Conservation (phyloP, 2,113 vertebrate species). For the Pomatostomus ruficeps region DNA sequence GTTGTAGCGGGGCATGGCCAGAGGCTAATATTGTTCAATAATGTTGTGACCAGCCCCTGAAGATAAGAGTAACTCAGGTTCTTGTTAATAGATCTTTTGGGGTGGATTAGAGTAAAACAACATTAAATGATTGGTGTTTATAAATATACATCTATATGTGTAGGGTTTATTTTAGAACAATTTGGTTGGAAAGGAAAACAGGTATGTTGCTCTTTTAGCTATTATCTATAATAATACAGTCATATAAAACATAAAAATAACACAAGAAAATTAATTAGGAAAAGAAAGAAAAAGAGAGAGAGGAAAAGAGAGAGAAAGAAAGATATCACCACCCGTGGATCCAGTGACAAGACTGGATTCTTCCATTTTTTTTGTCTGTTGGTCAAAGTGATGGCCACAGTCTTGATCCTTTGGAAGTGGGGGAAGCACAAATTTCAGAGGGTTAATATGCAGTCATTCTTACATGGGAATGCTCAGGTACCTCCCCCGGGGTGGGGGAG, state of each 20-base stretch:
- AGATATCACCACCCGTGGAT: not conserved
- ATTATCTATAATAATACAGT: not conserved
- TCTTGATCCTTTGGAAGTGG: accelerated
- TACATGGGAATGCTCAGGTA: not conserved
- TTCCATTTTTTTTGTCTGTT: not conserved
- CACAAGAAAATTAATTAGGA: not conserved
- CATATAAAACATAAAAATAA: not conserved
- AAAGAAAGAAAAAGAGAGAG: not conserved
- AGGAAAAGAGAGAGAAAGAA: too few relatives aligned
- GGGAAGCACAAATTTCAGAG: not conserved
- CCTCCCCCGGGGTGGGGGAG: not conserved
- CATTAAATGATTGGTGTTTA: accelerated
- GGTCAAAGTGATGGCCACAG: not conserved
- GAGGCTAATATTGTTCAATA: not conserved
- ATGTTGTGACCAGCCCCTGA: not conserved
- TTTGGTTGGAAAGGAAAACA: not conserved
- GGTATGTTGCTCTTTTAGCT: not conserved
- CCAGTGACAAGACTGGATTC: not conserved
- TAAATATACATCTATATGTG: too few relatives aligned
- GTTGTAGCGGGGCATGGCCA: not conserved
- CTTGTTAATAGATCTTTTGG: not conserved
- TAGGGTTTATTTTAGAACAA: not conserved
- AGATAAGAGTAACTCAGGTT: not conserved
- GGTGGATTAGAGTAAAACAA: not conserved
- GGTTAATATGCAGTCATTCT: too few relatives aligned